Base-by-base conservation (phyloP, 1,140 invertebrate species). In the Macrobrachium rosenbergii region DNA sequence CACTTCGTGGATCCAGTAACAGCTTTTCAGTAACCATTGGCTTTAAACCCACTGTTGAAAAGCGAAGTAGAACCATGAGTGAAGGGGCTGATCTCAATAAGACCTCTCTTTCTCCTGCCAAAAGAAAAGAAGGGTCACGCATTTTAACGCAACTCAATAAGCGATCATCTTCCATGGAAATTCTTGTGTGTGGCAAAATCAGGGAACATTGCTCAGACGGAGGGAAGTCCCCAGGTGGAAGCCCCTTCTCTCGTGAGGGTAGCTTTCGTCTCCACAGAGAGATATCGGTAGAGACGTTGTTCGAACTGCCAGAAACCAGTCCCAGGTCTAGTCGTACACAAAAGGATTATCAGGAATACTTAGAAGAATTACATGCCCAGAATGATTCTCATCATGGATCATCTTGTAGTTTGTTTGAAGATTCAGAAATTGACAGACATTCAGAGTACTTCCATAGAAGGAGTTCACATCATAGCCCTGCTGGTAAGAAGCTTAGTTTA, bases 101-200 rank as follows among this genome's bases (percentile, higher is more conserved):
- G 28, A 78, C 78, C 14, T 77, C 43, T 59, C 60, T 77, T 1
- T 82, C 82, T 11, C 69, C 82, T 28, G 52, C 58, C 21, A 43
- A 81, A 16, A 28, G 73, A 52, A 67, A 72, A 67, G 83, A 86
- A 59, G 78, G 69, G 10, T 85, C 77, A 11, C 79, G 86, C 63
- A 72, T 83, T 19, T 59, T 80, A 28, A 80, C 81, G 23, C 87
- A 85, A 60, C 76, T 89, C 11, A 88, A 79, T 81, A 89, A 89
- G 43, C 82, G 89, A 19, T 89, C 89, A 17, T 88, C 89, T 17
- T 89, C 89, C 14, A 89, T 89, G 89, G 89, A 89, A 63, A 89
- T 89, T 82, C 81, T 89, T 28, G 87, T 89, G 0, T 89, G 82
- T 73, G 89, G 89, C 10, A 89, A 88, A 72, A 89, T 89, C 52